Conservation (phyloP, 1,140 invertebrate species). For the Metopolophium dirhodum region DNA sequence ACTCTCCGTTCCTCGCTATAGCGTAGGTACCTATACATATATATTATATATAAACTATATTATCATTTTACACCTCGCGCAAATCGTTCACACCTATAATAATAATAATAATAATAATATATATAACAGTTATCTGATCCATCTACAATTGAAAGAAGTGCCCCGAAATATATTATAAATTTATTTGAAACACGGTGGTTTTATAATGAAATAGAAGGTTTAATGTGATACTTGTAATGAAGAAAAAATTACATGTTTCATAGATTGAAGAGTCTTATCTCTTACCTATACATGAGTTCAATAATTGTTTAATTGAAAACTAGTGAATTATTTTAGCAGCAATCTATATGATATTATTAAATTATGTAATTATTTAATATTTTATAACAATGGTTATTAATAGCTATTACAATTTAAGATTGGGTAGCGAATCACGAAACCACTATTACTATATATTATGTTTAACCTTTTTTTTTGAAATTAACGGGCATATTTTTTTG, state of each 20-base stretch:
- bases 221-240: neutral
- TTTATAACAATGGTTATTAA: no score
- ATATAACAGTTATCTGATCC: neutral
- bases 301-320: neutral
- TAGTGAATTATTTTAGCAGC: neutral
- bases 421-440: no score
- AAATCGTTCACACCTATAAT: conserved; percentile 26
- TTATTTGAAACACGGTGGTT: neutral
- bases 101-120: conserved; percentile 7
- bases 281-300: neutral
- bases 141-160: neutral
- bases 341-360: no score
- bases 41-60: conserved; percentile 32
- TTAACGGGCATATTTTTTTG: no score
- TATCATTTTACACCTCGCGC: neutral
- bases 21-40: neutral
- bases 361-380: no score
- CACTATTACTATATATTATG: neutral
- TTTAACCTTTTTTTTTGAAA: neutral
- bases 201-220: neutral
- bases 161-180: neutral
- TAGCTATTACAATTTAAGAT: no score
- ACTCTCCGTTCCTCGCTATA: neutral
- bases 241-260: no score
- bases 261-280: neutral